A percentile compares a stretch with the other conserved stretches of the same genome.
Evolutionary conservation across 2,797 vertebrate genomes (phyloP).

Genomic region (Crypturellus tataupa): DNA sequence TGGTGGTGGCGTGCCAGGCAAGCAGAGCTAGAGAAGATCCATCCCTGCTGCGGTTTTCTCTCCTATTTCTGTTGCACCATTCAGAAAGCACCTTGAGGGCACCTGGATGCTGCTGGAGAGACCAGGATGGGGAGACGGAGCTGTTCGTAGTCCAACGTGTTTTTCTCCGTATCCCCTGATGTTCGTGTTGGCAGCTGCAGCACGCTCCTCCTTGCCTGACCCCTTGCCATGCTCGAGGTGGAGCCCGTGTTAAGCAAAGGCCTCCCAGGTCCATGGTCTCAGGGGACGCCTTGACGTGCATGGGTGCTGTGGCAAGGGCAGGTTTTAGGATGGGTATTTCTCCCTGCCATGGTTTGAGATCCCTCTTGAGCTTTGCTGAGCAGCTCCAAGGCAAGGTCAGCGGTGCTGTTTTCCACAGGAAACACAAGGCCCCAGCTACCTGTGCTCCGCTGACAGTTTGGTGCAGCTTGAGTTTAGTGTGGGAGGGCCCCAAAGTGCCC

Average conservation of each 20-base stretch:
- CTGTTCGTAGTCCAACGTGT: background rate
- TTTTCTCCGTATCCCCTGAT: background rate
- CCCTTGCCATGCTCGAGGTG: background rate
- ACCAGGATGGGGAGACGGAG: too few species aligned
- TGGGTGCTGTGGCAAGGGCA: background rate
- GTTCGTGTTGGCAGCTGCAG: background rate
- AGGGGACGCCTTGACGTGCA: background rate
- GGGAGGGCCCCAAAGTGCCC: background rate
- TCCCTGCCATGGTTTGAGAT: background rate
- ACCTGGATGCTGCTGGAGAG: background rate
- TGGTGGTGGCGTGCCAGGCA: background rate
- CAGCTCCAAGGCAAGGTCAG: background rate
- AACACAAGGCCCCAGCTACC: background rate
- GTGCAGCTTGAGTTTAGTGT: background rate
- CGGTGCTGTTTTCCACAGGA: background rate
- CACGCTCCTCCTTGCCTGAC: too few species aligned
- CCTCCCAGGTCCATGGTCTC: background rate
- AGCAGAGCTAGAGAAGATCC: background rate
- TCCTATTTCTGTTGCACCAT: fast-evolving
- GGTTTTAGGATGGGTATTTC: background rate
- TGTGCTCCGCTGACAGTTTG: background rate
- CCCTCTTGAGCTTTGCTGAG: background rate
- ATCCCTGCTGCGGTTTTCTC: background rate
- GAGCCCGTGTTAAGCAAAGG: background rate
- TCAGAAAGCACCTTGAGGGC: background rate